Evolutionary conservation across 1,140 invertebrate genomes (phyloP), one percentile per base, ranked within the genome.

Genomic region (Zaprionus tsacasi): DNA sequence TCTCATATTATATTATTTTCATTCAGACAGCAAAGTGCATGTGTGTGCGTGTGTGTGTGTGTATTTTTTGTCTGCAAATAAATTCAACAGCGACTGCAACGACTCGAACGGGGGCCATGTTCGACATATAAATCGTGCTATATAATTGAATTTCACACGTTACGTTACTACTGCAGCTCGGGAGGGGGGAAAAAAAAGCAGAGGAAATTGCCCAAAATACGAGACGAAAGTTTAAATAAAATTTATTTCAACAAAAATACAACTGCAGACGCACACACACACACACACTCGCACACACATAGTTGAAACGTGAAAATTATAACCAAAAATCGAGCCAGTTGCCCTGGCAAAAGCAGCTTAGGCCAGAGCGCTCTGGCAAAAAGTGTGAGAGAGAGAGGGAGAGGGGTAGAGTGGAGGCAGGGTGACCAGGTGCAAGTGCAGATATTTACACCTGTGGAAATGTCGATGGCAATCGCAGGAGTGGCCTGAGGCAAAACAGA

Each of bases 111-210:
- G 59, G 40, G 66, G 63, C 76, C 82, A 87, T 82, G 79, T 70
- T 73, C 79, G 80, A 80, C 80, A 88, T 88, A 87, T 88, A 87
- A 87, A 87, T 87, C 82, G 83, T 85, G 85, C 78, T 69, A 76
- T 80, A 89, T 88, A 88, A 88, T 88, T 88, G 85, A 88, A 88
- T 88, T 88, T 88, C 85, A 88, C 85, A 88, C 85, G 81, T 88
- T 83, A 87, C 71, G 63, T 55, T 70, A 57, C 60, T 55, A 21
- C 21, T 21, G 2, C 21, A 65, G 12, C 10, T n/a, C n/a, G n/a
- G n/a, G n/a, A 6, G 33, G 10, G 6, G 10, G 30, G 30, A 33
- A 56, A 63, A 70, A 67, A 70, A 79, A 76, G 40, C 11, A 36
- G 52, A 58, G 61, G 61, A 80, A 79, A 71, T 66, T 52, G 67